Evolutionary conservation across 2,797 vertebrate species (phyloP), one percentile per base, ranked within the genome.

Genomic region (Chiloscyllium punctatum): DNA sequence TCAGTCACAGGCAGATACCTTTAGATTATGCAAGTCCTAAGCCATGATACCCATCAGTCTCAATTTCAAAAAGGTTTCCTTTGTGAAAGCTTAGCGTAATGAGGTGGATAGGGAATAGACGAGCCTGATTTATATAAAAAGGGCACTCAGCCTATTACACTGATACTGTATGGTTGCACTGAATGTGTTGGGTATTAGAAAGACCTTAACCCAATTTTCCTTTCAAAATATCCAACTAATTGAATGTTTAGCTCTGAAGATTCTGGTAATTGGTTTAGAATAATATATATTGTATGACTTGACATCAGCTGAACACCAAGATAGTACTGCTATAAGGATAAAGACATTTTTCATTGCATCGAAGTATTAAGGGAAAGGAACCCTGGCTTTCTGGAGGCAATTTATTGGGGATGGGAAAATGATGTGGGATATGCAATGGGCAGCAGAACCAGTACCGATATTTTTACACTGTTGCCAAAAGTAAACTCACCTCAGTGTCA

Each of bases 221-320:
- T 90, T 62, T 62, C 53, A 62, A 90, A 90, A 90, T 62, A 62
- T 18, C 87, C 87, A 90, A 62, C 7, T 33, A 62, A 62, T 62
- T 90, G 53, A 53, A 62, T 90, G 62, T n/a, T 66, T 90, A 57
- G 53, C 33, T 62, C 90, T 37, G 90, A 69, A 42, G 21, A 42
- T 69, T 92, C 90, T 25, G 30, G 37, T 42, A 21, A 92, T 92
- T 92, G 90, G 62, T 92, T 92, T 92, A 92, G n/a, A 92, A 68
- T 92, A 42, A 69, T 69, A 91, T 91, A 91, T 68, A 91, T 66
- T n/a, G 6, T 69, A 69, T 69, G 62, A 92, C 68, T 92, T 92
- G 66, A 92, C n/a, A 42, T 92, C n/a, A 42, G 69, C n/a, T 21
- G 90, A 92, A 92, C 90, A 92, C 21, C 90, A 42, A 92, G 62